These are phyloP conservation scores for Falco cherrug DNA, from an alignment of 2,797 vertebrate genomes.

Conservation along the genomic window DNA sequence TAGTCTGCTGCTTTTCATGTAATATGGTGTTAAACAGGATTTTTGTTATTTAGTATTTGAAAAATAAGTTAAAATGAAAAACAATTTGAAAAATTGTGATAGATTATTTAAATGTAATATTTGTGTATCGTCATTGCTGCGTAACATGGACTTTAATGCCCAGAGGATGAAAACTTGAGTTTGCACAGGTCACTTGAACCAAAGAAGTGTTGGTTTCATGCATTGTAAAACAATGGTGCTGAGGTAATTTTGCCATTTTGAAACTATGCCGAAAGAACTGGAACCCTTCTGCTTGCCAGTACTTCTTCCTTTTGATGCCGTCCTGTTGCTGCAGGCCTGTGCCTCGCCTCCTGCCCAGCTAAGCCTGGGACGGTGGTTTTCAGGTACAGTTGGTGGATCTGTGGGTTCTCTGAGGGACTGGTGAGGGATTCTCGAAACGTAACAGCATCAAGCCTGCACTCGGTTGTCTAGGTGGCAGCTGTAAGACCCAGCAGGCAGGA, in stretches of 20 bases:
- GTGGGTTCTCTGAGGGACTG: not conserved
- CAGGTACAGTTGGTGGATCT: not conserved
- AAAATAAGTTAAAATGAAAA: not conserved
- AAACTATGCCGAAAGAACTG: not conserved
- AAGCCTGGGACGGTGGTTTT: not conserved
- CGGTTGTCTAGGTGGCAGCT: not conserved
- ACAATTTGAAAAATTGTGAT: not conserved
- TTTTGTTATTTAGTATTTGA: not conserved
- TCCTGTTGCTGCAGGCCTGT: not conserved
- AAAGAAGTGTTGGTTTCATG: not conserved
- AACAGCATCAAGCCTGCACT: not conserved
- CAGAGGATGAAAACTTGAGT: not conserved
- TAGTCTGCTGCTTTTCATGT: not conserved
- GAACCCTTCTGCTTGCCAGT: not conserved
- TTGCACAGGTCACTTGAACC: not conserved
- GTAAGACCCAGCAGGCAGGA: not conserved
- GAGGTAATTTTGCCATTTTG: not conserved
- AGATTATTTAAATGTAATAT: not conserved
- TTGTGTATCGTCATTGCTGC: not conserved
- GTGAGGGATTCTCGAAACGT: not conserved
- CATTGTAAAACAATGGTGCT: not conserved
- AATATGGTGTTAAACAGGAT: not conserved
- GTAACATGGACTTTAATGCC: not conserved
- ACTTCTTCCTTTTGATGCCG: not conserved
- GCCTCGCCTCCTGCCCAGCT: not conserved